Base-by-base conservation (phyloP, 2,797 vertebrate genomes). In the Sebastes cheni region DNA sequence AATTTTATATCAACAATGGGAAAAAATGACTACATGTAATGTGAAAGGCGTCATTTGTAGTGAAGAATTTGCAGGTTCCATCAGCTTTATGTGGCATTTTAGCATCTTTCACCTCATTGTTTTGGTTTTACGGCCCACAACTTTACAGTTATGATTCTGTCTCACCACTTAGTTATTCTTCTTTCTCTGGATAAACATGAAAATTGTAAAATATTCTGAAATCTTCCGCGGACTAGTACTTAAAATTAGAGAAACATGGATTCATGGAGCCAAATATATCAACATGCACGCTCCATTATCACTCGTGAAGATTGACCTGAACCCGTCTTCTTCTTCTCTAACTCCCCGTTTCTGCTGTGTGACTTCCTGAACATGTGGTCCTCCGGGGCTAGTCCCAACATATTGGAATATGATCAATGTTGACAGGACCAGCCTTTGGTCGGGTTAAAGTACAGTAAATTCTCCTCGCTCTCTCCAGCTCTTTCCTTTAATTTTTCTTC, bases 341-440 rank as follows among this genome's bases (percentile, higher is more conserved):
- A 66, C 29, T 77, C 61, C 20, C 20, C 46, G 10, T 74, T 76
- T 62, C 67, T 75, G 30, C 59, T 62, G 22, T 73, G 70, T 69
- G 81, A 83, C 83, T 84, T 86, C 65, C 78, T 75, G 79, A 83
- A 78, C 81, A 83, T 81, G 72, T 60, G 75, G 72, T 83, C 71
- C 61, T 79, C 71, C 75, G 64, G 62, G 9, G 8, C 62, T 46
- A 8, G 42, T 83, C 85, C 50, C 66, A 66, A 77, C 81, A 70
- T 76, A 81, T 81, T 77, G 42, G 52, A 92, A 86, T 82, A 85
- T 91, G 89, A 94, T 92, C 84, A 66, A 84, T 91, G 86, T 67
- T 91, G 93, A 92, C 91, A 87, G 80, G 72, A 55, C 68, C 71
- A 55, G 50, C 85, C 85, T 88, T 88, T 81, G 81, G 78, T 88